Conservation (phyloP, 2,888 invertebrate genomes). For the Eulithis testata region DNA sequence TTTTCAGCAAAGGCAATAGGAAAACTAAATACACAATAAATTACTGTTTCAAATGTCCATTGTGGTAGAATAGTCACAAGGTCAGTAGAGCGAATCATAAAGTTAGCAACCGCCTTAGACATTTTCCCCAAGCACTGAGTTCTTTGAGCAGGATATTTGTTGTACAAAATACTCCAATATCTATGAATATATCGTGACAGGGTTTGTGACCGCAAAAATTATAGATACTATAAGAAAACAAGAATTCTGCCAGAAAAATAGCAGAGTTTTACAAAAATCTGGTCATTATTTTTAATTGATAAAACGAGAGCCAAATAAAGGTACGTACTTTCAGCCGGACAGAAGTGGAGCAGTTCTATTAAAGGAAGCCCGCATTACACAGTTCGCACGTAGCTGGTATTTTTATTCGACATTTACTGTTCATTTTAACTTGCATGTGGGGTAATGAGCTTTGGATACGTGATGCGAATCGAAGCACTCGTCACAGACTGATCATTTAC, state of each 20-base stretch:
- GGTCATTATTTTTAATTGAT: slow-evolving; percentile 33
- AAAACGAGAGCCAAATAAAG: slow-evolving; percentile 30
- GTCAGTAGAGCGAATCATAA: slow-evolving; percentile 3
- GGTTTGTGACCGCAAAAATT: no score
- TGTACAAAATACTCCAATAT: background rate
- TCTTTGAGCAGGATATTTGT: background rate
- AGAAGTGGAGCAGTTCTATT: slow-evolving; percentile 26
- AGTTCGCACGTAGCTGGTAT: slow-evolving; percentile 51
- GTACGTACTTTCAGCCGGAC: slow-evolving; percentile 15
- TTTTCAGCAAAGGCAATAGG: no score
- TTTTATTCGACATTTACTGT: slow-evolving; percentile 49
- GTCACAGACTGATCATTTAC: background rate
- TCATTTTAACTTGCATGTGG: slow-evolving; percentile 53
- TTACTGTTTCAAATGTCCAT: slow-evolving; percentile 5
- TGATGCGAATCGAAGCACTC: slow-evolving; percentile 38
- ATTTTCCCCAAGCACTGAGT: background rate
- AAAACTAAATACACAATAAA: background rate
- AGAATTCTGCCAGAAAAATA: background rate
- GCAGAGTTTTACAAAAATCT: slow-evolving; percentile 15
- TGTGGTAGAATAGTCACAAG: background rate
- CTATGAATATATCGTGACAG: background rate
- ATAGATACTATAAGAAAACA: no score
- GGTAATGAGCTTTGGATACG: slow-evolving; percentile 53
- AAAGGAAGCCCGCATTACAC: slow-evolving; percentile 27
- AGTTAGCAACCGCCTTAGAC: slow-evolving; percentile 6